Conservation (phyloP, 2,888 invertebrate species). For the Pachliopta kotzebuea region DNA sequence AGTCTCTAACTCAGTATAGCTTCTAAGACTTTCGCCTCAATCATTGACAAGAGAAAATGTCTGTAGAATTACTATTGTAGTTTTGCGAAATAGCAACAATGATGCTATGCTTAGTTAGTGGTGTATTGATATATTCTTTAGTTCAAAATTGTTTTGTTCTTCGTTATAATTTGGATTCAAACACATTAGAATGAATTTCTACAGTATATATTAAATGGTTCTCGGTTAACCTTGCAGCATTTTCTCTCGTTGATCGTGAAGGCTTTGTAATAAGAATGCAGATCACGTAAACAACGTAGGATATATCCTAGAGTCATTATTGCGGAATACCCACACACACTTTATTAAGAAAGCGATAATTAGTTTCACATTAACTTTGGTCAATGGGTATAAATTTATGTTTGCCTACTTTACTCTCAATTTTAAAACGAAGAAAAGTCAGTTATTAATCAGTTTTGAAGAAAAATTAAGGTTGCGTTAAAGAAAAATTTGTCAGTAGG, state of each 20-base stretch:
- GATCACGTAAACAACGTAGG: conserved; percentile 54
- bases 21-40: too few species aligned
- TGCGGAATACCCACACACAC: conserved; percentile 37
- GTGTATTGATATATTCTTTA: too few species aligned
- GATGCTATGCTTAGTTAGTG: too few species aligned
- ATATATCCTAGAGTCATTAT: conserved; percentile 50
- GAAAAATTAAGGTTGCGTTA: too few species aligned
- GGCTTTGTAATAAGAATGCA: conserved; percentile 44
- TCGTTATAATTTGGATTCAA: too few species aligned
- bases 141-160: too few species aligned
- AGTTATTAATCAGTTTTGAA: too few species aligned
- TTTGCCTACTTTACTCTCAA: not conserved
- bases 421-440: not conserved
- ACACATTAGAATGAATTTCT: not conserved
- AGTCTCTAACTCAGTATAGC: too few species aligned
- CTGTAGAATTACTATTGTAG: too few species aligned
- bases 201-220: conserved; percentile 5
- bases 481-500: too few species aligned
- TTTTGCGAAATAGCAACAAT: too few species aligned
- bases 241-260: conserved; percentile 20
- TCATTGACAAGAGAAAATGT: too few species aligned
- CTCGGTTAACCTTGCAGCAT: conserved; percentile 5
- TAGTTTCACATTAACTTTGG: conserved; percentile 23
- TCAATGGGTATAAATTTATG: not conserved
- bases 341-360: conserved; percentile 26